Evolutionary conservation across 2,113 vertebrate genomes (phyloP), one percentile per base, ranked within the genome.

Genomic region (Chinchilla lanigera): DNA sequence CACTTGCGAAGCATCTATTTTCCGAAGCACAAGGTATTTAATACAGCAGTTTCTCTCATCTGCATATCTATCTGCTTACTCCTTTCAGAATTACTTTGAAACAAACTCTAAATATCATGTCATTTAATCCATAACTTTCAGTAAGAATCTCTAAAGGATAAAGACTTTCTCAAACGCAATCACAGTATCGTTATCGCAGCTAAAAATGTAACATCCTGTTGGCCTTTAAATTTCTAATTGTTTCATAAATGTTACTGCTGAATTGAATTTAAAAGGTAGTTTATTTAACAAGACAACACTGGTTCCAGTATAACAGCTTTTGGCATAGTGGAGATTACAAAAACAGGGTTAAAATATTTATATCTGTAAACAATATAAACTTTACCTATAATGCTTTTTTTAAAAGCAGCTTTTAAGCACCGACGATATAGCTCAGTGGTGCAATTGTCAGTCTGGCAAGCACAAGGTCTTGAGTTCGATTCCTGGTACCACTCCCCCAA

Each of bases 61-160:
- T 75, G 56, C 1, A 86, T 10, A 67, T 47, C 28, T 19, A 93
- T 41, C 56, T 24, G 90, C n/a, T 87, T 75, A 89, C 1, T 63
- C 28, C 26, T 88, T 82, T 81, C 50, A 89, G 58, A 71, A 82
- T 63, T 63, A 97, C 86, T 92, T n/a, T 69, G 90, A 93, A 96
- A 44, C 50, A 81, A 90, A 93, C 82, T 69, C 33, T 28, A 97
- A 44, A 80, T 41, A 87, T 7, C 26, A 54, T 60, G 50, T 33
- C 35, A 78, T 84, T 93, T 67, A 80, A 93, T 89, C 56, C 13
- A 95, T 84, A 44, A 82, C 58, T 86, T 93, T 94, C 65, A 93
- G 52, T 56, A 88, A 56, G 41, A 44, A 94, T 85, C 56, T 87
- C 81, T 81, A 84, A 97, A 92, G 75, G 5, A 89, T 28, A 84